Percentiles rank a stretch among this genome's conserved stretches.
Conservation (phyloP, 2,888 invertebrate species). For the Eueremaeus valkanovi region DNA sequence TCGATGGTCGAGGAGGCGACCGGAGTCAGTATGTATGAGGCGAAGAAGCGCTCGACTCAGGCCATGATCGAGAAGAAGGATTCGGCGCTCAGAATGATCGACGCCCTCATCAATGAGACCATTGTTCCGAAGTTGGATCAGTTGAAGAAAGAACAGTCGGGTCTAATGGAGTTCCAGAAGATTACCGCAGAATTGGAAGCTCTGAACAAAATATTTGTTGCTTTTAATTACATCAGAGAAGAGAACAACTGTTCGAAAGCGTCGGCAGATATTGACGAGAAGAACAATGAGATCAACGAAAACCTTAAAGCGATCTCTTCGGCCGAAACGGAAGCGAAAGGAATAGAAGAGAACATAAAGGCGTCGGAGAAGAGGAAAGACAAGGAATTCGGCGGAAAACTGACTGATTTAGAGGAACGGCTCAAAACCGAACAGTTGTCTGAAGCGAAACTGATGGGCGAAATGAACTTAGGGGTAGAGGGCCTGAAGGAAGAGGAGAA, state of each 20-base stretch:
- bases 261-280: slow-evolving; percentile 48
- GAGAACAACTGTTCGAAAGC: slow-evolving; percentile 51
- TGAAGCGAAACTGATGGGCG: slow-evolving; percentile 64
- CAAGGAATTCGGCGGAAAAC: slow-evolving; percentile 62
- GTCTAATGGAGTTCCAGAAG: slow-evolving; percentile 82
- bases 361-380: slow-evolving; percentile 65
- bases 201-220: slow-evolving; percentile 67
- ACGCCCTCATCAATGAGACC: slow-evolving; percentile 72
- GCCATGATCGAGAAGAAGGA: slow-evolving; percentile 90
- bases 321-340: slow-evolving; percentile 58
- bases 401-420: slow-evolving; percentile 63
- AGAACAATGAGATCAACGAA: slow-evolving; percentile 34
- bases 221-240: slow-evolving; percentile 64
- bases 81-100: slow-evolving; percentile 77
- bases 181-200: slow-evolving; percentile 76
- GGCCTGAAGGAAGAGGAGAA: slow-evolving; percentile 65
- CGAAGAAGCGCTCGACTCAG: slow-evolving; percentile 78
- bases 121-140: slow-evolving; percentile 83
- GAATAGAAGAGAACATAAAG: slow-evolving; percentile 53
- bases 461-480: slow-evolving; percentile 62
- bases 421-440: slow-evolving; percentile 63
- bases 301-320: slow-evolving; percentile 57
- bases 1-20: slow-evolving; percentile 99
- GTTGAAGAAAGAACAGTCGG: slow-evolving; percentile 74
- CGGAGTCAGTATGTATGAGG: slow-evolving; percentile 93